Evolutionary conservation across 2,113 vertebrate species (phyloP), one percentile per base, ranked within the genome.

Genomic region (Gambusia holbrooki): DNA sequence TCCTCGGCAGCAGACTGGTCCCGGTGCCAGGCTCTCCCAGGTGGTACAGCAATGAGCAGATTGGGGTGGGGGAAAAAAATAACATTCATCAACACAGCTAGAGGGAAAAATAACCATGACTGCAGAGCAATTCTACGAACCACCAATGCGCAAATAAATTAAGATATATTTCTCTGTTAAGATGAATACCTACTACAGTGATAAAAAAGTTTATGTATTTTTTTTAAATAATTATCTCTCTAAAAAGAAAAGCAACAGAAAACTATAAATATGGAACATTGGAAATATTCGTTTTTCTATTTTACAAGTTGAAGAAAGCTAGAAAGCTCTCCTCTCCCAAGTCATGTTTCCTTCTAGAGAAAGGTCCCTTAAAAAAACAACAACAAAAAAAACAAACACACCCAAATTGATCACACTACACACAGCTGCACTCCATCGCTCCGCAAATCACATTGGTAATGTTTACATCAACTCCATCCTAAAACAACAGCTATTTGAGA

Each of bases 221-320:
- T 42, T 30, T 11, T 35, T 10, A 35, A 27, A 62, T 63, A 42
- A 63, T 27, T 35, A 66, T 25, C 29, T 79, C 74, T 84, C 37
- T 77, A 88, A 60, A 82, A 77, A 86, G 28, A 69, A 73, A 78
- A 71, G 35, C 42, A 82, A 84, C 35, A 85, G 71, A 71, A 76
- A 79, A 84, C 82, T 79, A 92, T 91, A 92, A 91, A 93, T 91
- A 93, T 70, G 80, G 54, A 74, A 87, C 71, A 90, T 62, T 71
- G 71, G 78, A 87, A 82, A 89, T 80, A 76, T 80, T 76, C 80
- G 35, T 82, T 89, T 76, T 87, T 84, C 68, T 87, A 80, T 81
- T 90, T 88, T 80, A 93, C 87, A 84, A 90, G 85, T 84, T 87
- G 69, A 93, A 92, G 82, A 90, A 89, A 85, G 86, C 76, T 81